Conservation (phyloP, 2,888 invertebrate species). For the Melanotus villosus region DNA sequence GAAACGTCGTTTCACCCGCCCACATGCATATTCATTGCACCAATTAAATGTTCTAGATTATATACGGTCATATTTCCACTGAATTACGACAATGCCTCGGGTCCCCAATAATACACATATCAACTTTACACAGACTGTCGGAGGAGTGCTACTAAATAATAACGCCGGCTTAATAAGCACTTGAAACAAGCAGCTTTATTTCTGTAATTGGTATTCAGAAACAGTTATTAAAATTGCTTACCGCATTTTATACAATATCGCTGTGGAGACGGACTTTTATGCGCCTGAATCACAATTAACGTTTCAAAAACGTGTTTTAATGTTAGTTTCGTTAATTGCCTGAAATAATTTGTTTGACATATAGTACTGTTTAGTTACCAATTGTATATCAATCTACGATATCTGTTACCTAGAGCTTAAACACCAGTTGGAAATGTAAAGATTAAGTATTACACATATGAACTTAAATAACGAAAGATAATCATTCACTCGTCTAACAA, state of each 20-base stretch:
- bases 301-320: not conserved
- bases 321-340: not conserved
- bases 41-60: constrained; percentile 63
- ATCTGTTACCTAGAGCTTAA: no score
- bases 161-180: constrained; percentile 54
- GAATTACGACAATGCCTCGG: constrained; percentile 61
- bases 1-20: constrained; percentile 56
- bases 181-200: constrained; percentile 51
- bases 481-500: no score
- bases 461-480: no score
- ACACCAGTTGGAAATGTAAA: no score
- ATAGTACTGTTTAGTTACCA: no score
- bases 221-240: constrained; percentile 51
- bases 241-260: constrained; percentile 30
- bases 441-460: no score
- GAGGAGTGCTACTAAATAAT: constrained; percentile 57
- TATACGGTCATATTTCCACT: constrained; percentile 64
- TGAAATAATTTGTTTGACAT: no score
- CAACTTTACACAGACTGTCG: constrained; percentile 53
- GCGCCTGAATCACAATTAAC: constrained; percentile 1
- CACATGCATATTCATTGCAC: constrained; percentile 60
- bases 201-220: constrained; percentile 54
- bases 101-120: constrained; percentile 60
- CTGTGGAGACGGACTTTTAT: constrained; percentile 12
- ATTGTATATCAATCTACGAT: no score